Conservation (phyloP, 1,140 invertebrate genomes). For the Nixonia krombeini region DNA sequence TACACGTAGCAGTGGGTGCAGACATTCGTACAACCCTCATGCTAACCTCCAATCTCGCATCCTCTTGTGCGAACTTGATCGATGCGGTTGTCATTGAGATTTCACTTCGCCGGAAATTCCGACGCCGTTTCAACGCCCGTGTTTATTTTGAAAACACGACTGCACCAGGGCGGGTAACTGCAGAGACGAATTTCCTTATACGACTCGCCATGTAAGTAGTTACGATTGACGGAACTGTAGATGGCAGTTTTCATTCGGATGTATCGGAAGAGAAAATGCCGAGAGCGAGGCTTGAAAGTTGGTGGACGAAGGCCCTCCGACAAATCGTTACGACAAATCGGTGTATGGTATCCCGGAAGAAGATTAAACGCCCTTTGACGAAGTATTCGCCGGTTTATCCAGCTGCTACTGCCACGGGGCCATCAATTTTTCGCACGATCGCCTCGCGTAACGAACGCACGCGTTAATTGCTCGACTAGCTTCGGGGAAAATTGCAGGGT, state of each 20-base stretch:
- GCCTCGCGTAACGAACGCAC: conserved; percentile 48
- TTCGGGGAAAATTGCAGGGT: conserved; percentile 45
- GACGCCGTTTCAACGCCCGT: conserved; percentile 10
- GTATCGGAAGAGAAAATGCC: not conserved
- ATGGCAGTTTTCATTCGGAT: too few species aligned
- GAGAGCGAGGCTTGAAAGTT: too few species aligned
- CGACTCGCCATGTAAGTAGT: too few species aligned
- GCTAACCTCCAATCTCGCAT: conserved; percentile 37
- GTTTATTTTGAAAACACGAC: conserved; percentile 15
- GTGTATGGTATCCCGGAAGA: conserved; percentile 47
- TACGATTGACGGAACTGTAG: too few species aligned
- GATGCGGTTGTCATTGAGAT: conserved; percentile 37
- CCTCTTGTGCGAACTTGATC: conserved; percentile 29
- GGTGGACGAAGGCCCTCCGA: not conserved
- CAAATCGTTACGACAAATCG: conserved; percentile 26
- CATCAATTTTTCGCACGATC: conserved; percentile 53
- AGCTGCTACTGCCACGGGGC: conserved; percentile 35
- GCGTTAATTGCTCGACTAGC: conserved; percentile 51
- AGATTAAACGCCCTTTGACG: conserved; percentile 48
- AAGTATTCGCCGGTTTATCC: conserved; percentile 48
- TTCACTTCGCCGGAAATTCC: too few species aligned
- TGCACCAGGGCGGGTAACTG: too few species aligned
- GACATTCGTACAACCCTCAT: conserved; percentile 33
- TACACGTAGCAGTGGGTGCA: conserved; percentile 20
- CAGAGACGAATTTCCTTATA: too few species aligned